A percentile compares a stretch with the other conserved stretches of the same genome.
Evolutionary conservation across 2,797 vertebrate species (phyloP).

Genomic region (Myotis myotis): DNA sequence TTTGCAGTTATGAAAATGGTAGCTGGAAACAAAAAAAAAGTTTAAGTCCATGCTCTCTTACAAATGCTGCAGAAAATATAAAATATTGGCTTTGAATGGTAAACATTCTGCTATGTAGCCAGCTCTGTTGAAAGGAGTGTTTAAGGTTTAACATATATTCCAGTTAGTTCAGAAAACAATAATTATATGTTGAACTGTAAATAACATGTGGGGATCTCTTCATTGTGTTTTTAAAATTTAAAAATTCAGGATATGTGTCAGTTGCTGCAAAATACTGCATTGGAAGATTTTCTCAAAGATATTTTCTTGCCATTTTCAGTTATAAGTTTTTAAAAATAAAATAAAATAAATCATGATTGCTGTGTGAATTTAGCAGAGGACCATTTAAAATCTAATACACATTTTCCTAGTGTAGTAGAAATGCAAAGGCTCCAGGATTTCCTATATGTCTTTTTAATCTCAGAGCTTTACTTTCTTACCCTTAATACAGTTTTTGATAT

Average conservation of each 20-base stretch:
- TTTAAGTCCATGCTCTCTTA: not conserved
- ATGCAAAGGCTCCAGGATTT: not conserved
- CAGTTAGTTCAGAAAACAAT: not conserved
- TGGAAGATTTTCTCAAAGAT: not conserved
- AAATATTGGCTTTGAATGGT: not conserved
- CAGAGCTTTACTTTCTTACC: not conserved
- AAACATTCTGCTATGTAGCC: not conserved
- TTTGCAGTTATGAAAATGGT: not conserved
- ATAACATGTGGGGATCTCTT: not conserved
- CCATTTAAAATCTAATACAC: not conserved
- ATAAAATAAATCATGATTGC: not conserved
- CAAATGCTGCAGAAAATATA: not conserved
- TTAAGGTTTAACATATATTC: not conserved
- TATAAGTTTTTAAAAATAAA: not conserved
- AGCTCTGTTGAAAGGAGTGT: not conserved
- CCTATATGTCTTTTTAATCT: not conserved
- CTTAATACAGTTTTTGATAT: not conserved
- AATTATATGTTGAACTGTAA: not conserved
- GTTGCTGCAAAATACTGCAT: not conserved
- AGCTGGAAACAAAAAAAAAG: not conserved
- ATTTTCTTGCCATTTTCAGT: slow-evolving; percentile 9
- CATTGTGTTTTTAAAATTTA: not conserved
- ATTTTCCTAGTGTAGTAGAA: not conserved
- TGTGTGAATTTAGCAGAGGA: not conserved
- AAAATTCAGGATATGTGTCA: not conserved